A percentile compares a stretch with the other conserved stretches of the same genome.
Conservation (phyloP, 2,797 vertebrate genomes). For the Coreius guichenoti region DNA sequence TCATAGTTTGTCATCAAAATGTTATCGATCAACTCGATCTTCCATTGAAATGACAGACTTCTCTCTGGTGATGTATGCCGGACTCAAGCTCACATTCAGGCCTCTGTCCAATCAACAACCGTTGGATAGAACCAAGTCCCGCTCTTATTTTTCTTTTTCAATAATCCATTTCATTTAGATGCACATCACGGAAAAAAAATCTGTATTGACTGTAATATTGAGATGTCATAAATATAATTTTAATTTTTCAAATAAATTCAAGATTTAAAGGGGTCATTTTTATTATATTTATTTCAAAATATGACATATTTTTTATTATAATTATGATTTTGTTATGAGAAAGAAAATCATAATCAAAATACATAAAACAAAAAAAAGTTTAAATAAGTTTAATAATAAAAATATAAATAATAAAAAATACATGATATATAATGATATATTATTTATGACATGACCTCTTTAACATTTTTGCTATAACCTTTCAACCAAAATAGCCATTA, state of each 20-base stretch:
- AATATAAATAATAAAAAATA: neutral
- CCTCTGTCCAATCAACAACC: too few species aligned
- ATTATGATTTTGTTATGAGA: neutral
- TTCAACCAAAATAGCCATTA: neutral
- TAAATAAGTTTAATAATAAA: neutral
- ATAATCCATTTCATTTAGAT: too few species aligned
- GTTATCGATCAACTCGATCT: neutral
- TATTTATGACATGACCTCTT: neutral
- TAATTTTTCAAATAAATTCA: neutral
- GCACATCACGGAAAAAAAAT: too few species aligned
- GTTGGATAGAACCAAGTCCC: too few species aligned
- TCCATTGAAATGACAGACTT: neutral
- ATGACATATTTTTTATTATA: neutral
- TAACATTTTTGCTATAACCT: neutral
- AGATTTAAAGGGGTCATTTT: neutral
- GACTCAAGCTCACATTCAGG: too few species aligned
- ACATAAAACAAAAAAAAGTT: neutral
- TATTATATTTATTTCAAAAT: neutral
- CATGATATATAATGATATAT: neutral
- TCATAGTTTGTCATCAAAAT: neutral
- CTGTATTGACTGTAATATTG: neutral
- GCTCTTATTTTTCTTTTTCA: too few species aligned
- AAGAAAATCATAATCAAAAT: too few species aligned
- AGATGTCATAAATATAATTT: too few species aligned
- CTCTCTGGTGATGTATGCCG: neutral